Conservation (phyloP, 30 jellyfish, hydroid and myxozoan species). For the Hydractinia symbiolongicarpus region DNA sequence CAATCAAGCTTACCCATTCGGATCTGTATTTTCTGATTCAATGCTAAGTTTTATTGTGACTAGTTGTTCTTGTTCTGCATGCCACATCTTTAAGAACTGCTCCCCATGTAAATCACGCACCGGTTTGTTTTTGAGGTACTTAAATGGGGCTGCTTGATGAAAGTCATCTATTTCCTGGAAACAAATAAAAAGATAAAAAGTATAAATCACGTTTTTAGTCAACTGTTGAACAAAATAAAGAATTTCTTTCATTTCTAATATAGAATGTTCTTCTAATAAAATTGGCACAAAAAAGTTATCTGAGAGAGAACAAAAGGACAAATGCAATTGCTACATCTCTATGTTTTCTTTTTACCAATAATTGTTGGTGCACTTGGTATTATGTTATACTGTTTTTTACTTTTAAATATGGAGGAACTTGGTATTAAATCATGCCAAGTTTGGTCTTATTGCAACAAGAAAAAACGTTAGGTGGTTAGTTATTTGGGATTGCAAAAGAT, state of each 20-base stretch:
- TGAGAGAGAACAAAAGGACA: no score
- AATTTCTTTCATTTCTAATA: neutral
- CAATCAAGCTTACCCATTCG: slow-evolving; percentile 7
- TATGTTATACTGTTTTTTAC: no score
- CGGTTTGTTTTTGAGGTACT: slow-evolving; percentile 85
- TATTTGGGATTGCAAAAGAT: no score
- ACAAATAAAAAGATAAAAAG: neutral
- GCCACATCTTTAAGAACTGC: slow-evolving; percentile 84
- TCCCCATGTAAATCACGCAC: slow-evolving; percentile 92
- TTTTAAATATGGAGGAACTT: no score
- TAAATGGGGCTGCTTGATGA: slow-evolving; percentile 79
- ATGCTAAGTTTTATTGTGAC: slow-evolving; percentile 60
- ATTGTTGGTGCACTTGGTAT: no score
- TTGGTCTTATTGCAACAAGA: no score
- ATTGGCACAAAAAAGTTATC: neutral
- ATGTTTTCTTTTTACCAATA: no score
- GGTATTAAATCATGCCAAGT: no score
- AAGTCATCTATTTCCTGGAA: slow-evolving; percentile 84
- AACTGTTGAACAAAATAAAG: neutral
- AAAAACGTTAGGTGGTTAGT: no score
- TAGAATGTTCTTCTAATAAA: neutral
- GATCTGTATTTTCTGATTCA: slow-evolving; percentile 34
- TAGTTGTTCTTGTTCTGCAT: slow-evolving; percentile 87
- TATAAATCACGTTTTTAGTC: no score
- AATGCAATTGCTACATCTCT: no score